These are phyloP conservation scores for Cricetomys ansorgei DNA, from an alignment of 2,113 vertebrate species.

Conservation along the genomic window DNA sequence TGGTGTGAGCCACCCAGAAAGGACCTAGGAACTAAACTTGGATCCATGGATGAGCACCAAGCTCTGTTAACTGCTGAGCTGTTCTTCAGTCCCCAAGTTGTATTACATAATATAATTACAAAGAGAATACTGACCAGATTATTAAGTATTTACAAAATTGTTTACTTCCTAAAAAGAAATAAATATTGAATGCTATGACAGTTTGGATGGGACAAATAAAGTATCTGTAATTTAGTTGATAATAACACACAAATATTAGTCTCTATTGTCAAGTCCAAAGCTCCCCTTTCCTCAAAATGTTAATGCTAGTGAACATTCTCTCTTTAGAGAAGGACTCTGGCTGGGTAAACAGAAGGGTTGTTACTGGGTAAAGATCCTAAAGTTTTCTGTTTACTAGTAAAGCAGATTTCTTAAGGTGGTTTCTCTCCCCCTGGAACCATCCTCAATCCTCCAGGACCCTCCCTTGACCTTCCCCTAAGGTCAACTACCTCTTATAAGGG, in stretches of 20 bases:
- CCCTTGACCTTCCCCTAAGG: not conserved
- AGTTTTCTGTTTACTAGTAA: not conserved
- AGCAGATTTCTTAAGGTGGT: not conserved
- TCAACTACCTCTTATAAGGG: not conserved
- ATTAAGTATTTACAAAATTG: not conserved
- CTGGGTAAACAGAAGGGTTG: not conserved
- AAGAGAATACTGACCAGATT: not conserved
- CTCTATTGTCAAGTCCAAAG: not conserved
- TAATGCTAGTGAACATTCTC: not conserved
- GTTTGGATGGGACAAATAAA: not conserved
- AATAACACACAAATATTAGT: not conserved
- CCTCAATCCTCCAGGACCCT: not conserved
- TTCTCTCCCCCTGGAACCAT: not conserved
- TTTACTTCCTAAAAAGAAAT: not conserved
- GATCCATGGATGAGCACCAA: too few species aligned
- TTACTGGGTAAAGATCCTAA: not conserved
- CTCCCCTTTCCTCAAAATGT: not conserved
- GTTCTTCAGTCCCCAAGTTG: not conserved
- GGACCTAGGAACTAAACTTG: not conserved
- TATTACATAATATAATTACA: not conserved
- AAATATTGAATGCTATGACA: not conserved
- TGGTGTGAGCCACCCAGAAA: not conserved
- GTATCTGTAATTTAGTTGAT: not conserved
- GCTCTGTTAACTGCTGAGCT: not conserved
- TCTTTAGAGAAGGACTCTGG: not conserved